Evolutionary conservation across 2,113 vertebrate species (phyloP).

Genomic region (Ptilorrhoa leucosticta): DNA sequence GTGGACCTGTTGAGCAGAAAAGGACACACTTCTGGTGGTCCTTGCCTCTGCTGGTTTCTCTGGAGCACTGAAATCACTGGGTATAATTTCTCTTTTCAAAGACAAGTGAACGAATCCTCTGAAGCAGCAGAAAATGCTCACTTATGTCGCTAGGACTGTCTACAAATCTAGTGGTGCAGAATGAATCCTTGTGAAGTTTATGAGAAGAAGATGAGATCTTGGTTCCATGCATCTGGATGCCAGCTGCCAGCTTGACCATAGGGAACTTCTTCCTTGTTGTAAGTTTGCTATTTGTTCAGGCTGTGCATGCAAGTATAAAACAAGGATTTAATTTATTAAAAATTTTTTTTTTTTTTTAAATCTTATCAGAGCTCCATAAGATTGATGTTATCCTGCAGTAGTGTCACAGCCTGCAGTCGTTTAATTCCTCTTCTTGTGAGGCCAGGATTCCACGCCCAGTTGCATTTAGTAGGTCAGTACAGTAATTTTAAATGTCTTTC

Average conservation of each 20-base stretch:
- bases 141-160: not conserved
- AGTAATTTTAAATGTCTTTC: conserved; percentile 98
- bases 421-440: conserved; percentile 85
- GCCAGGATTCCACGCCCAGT: conserved; percentile 85
- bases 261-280: not conserved
- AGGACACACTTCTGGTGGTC: not conserved
- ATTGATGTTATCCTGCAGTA: conserved; percentile 74
- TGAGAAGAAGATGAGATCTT: not conserved
- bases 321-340: not conserved
- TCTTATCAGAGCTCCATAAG: conserved; percentile 48
- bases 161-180: accelerated
- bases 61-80: not conserved
- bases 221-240: not conserved
- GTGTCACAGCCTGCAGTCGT: conserved; percentile 85
- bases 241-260: not conserved
- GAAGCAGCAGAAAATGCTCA: not conserved
- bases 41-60: not conserved
- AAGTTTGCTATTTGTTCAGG: not conserved
- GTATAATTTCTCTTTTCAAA: not conserved
- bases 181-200: not conserved
- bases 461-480: conserved; percentile 89
- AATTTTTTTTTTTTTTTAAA: not conserved
- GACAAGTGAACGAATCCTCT: not conserved
- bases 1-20: not conserved
- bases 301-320: not conserved